These are phyloP conservation scores for Cheilosia scutellata DNA, from an alignment of 2,888 invertebrate genomes.

Conservation along the genomic window DNA sequence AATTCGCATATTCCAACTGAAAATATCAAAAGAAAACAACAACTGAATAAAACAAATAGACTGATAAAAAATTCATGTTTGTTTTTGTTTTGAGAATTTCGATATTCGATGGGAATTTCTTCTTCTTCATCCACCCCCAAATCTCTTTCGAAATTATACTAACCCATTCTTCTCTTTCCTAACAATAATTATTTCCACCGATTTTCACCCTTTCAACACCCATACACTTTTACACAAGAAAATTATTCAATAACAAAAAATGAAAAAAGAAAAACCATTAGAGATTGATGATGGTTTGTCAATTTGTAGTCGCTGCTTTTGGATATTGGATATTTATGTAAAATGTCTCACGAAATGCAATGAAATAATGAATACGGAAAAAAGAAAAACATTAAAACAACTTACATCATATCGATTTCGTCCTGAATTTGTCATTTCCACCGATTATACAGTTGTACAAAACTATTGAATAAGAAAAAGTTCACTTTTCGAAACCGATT, in stretches of 20 bases:
- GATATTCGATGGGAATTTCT: conserved; percentile 24
- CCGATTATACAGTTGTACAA: conserved; percentile 30
- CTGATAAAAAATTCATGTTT: conserved; percentile 22
- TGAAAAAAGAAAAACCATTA: neutral
- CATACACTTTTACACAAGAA: neutral
- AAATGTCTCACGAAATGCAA: conserved; percentile 10
- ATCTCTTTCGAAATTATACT: neutral
- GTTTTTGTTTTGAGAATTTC: conserved; percentile 63
- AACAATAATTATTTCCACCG: neutral
- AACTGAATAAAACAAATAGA: conserved; percentile 20
- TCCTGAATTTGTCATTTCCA: conserved; percentile 74
- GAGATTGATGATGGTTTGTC: conserved; percentile 16
- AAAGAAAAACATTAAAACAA: conserved; percentile 30
- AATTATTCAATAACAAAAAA: conserved; percentile 17
- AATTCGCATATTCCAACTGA: neutral
- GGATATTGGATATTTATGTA: neutral
- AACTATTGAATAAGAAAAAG: conserved; percentile 14
- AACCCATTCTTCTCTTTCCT: neutral
- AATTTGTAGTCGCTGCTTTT: conserved; percentile 5
- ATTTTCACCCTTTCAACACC: conserved; percentile 5
- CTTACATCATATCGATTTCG: conserved; percentile 76
- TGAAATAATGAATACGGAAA: conserved; percentile 21
- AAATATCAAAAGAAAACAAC: neutral
- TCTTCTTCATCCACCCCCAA: neutral
- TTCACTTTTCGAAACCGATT: conserved; percentile 10